Base-by-base conservation (phyloP, 2,797 vertebrate species). In the Meriones psammophilus region DNA sequence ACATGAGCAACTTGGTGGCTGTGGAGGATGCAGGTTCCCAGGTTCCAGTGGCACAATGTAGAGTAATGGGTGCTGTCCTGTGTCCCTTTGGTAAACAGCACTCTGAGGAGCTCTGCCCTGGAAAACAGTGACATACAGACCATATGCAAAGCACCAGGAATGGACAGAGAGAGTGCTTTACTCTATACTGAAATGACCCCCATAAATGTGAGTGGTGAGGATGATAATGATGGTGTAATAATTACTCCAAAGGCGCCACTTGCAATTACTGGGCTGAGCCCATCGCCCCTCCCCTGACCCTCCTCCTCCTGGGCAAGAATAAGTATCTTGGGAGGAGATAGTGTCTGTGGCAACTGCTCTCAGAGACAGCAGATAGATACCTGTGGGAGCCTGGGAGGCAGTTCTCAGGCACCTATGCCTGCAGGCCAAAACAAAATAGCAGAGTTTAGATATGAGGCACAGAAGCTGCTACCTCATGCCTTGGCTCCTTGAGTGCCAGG, bases 81-180 rank as follows among this genome's bases (percentile, higher is more conserved):
- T 71, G 4, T 9, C 14, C 24, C 66, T 14, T 68, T 7, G 13
- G 58, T 22, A 0, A 15, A 64, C 1, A 0, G 1, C 5, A 5
- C 74, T 76, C 7, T 28, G 93, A 79, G 46, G 13, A 54, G 10
- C 0, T 0, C 64, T 26, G 66, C 58, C 89, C 68, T 15, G 24
- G 58, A 62, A 69, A 62, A 46, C 7, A 36, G 18, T 85, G 24
- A 5, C 12, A 7, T 13, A 15, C 2, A 10, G 0, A 22, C 26
- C 18, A 4, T 5, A 4, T 3, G 30, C 7, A 58, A 64, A 54
- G 36, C 54, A 24, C 50, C 0, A 9, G 2, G 26, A 36, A 5
- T 14, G 33, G 79, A 22, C 33, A 10, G 39, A 64, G 10, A 22
- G 13, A 58, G 8, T 7, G 3, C 79, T 84, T 24, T 26, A 18